A percentile compares a stretch with the other conserved stretches of the same genome.
These are phyloP conservation scores for Papilio demoleus DNA, from an alignment of 2,888 invertebrate genomes.

Conservation along the genomic window DNA sequence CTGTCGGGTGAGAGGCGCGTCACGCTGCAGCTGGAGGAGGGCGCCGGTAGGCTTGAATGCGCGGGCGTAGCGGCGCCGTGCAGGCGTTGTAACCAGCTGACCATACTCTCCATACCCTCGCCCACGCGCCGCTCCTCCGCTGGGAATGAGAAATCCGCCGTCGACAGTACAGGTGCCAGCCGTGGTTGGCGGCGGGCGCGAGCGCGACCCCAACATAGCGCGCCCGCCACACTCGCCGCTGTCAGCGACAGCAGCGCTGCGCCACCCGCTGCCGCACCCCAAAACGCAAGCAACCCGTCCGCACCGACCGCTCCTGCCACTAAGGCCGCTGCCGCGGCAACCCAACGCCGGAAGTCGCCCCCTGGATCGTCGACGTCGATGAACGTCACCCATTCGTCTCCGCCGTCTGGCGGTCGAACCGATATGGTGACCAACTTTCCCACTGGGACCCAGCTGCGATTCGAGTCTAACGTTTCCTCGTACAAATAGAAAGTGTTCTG, in stretches of 20 bases:
- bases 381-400: constrained; percentile 49
- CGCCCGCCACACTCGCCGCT: too few relatives aligned
- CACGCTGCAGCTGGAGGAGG: constrained; percentile 81
- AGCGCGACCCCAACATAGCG: constrained; percentile 40
- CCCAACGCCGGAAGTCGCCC: constrained; percentile 45
- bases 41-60: constrained; percentile 70
- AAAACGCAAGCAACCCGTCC: constrained; percentile 42
- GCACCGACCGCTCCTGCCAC: constrained; percentile 20
- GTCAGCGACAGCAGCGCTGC: constrained; percentile 40
- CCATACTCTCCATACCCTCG: constrained; percentile 93
- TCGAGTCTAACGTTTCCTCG: constrained; percentile 45
- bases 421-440: constrained; percentile 51
- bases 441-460: constrained; percentile 50
- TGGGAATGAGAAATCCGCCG: constrained; percentile 60
- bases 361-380: constrained; percentile 50
- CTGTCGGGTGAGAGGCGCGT: constrained; percentile 84
- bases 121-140: constrained; percentile 67
- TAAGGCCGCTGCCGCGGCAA: constrained; percentile 43
- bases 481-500: constrained; percentile 52
- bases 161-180: constrained; percentile 53
- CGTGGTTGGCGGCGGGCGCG: constrained; percentile 42
- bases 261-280: constrained; percentile 41
- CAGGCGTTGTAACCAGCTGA: constrained; percentile 92
- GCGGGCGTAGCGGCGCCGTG: constrained; percentile 93
- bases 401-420: constrained; percentile 48